Evolutionary conservation across 2,797 vertebrate species (phyloP).

Genomic region (Myotis findleyi): DNA sequence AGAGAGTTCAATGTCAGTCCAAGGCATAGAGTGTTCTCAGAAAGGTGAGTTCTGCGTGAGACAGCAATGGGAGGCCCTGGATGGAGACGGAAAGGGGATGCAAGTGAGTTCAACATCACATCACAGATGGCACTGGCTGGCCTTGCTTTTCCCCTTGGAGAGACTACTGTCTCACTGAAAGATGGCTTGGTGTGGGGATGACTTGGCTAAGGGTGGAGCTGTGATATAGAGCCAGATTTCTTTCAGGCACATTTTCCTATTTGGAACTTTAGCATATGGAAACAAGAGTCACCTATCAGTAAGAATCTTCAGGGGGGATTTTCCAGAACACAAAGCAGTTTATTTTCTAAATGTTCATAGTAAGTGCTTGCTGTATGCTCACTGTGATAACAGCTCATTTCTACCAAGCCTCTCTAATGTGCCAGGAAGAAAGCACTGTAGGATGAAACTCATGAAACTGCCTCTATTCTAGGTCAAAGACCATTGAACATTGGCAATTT

Average conservation of each 20-base stretch:
- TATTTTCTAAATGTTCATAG: neutral
- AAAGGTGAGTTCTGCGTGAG: neutral
- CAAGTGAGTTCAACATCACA: neutral
- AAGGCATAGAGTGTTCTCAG: accelerated
- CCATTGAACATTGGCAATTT: neutral
- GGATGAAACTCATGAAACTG: neutral
- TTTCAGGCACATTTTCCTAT: neutral
- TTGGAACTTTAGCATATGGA: neutral
- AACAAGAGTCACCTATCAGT: neutral
- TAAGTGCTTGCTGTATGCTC: neutral
- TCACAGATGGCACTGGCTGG: accelerated
- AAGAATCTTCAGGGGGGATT: neutral
- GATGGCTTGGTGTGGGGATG: no score
- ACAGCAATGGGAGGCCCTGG: neutral
- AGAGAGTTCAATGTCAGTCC: neutral
- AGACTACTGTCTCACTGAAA: neutral
- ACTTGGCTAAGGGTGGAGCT: neutral
- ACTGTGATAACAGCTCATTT: neutral
- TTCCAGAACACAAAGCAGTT: neutral
- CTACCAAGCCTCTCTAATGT: no score
- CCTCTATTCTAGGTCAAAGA: neutral
- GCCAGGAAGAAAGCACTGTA: neutral
- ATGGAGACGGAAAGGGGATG: accelerated
- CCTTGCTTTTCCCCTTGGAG: neutral
- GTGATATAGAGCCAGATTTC: neutral